Conservation (phyloP, 1,140 invertebrate species). For the Holotrichia oblita region DNA sequence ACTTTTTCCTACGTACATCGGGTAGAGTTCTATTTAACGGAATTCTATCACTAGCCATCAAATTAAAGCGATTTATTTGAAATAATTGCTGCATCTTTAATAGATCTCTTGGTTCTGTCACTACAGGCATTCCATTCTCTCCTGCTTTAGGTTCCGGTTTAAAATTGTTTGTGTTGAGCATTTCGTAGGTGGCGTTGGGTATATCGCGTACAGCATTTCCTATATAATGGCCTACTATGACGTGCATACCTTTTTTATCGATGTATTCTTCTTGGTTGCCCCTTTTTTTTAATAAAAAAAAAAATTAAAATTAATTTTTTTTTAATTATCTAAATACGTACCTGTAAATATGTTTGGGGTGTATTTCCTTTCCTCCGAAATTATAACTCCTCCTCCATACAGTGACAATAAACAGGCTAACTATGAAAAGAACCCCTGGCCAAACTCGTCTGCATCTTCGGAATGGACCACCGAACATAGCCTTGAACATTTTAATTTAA, state of each 20-base stretch:
- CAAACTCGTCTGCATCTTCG: conserved; percentile 54
- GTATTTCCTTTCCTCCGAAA: not conserved
- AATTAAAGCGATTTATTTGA: conserved; percentile 89
- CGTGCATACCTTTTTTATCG: conserved; percentile 77
- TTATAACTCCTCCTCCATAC: conserved; percentile 46
- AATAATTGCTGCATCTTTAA: conserved; percentile 82
- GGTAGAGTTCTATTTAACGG: conserved; percentile 89
- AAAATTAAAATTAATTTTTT: not conserved
- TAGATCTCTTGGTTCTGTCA: conserved; percentile 78
- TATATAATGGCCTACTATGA: conserved; percentile 86
- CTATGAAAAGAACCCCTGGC: conserved; percentile 50
- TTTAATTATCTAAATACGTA: not conserved
- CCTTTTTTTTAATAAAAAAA: conserved; percentile 45
- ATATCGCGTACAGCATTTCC: conserved; percentile 62
- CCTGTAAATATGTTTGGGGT: conserved; percentile 32
- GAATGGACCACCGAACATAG: conserved; percentile 53
- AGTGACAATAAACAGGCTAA: conserved; percentile 48
- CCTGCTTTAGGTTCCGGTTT: conserved; percentile 78
- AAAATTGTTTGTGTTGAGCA: conserved; percentile 86
- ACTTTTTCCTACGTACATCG: conserved; percentile 84
- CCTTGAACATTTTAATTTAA: conserved; percentile 10
- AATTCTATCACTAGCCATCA: conserved; percentile 91
- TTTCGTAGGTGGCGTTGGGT: conserved; percentile 67
- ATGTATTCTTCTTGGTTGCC: conserved; percentile 73
- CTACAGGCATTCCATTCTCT: conserved; percentile 81